These are phyloP conservation scores for Sapayoa aenigma DNA, from an alignment of 2,113 vertebrate genomes.

Conservation along the genomic window DNA sequence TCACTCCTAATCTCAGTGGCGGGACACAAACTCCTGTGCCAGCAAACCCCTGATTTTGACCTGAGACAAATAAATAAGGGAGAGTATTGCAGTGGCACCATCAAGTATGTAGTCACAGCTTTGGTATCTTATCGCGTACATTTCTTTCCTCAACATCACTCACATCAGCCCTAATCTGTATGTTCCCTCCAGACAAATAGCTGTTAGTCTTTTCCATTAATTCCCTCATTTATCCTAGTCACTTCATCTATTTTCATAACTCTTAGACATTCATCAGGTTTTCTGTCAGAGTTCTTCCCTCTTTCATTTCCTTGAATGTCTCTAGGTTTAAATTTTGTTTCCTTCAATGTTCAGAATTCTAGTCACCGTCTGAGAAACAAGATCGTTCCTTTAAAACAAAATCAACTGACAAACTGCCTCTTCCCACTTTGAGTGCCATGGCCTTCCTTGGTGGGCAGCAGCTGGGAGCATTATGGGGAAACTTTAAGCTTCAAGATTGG, in stretches of 20 bases:
- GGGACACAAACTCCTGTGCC: background rate
- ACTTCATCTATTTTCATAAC: background rate
- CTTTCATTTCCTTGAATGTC: background rate
- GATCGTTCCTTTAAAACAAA: background rate
- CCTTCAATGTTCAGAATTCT: background rate
- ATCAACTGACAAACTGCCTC: background rate
- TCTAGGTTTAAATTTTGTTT: background rate
- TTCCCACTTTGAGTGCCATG: background rate
- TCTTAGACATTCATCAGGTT: background rate
- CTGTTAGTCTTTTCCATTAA: background rate
- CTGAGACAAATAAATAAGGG: background rate
- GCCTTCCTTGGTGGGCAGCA: background rate
- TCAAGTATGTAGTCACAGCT: background rate
- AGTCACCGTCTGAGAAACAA: background rate
- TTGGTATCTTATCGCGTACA: background rate
- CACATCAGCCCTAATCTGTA: background rate
- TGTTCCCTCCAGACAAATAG: background rate
- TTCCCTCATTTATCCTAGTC: background rate
- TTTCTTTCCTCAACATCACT: background rate
- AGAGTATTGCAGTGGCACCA: background rate
- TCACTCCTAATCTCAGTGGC: background rate
- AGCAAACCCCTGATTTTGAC: background rate
- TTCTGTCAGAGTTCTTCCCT: background rate
- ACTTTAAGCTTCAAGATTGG: background rate
- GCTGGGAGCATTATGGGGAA: background rate